Conservation (phyloP, 2,113 vertebrate genomes). For the Oreochromis niloticus region DNA sequence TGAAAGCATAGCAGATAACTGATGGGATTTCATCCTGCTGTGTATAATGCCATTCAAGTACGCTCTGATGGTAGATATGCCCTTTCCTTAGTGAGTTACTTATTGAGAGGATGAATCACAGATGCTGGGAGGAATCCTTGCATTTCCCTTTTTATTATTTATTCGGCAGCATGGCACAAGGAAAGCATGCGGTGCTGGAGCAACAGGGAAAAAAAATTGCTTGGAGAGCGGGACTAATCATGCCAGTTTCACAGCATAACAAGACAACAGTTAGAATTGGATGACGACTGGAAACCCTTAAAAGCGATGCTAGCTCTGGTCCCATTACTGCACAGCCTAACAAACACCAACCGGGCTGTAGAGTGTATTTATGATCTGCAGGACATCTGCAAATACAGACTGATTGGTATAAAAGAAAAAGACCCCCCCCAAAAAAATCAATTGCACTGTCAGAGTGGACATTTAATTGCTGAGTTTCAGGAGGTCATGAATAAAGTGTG, state of each 20-base stretch:
- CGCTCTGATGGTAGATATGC: conserved; percentile 13
- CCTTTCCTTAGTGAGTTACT: conserved; percentile 21
- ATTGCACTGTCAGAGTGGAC: conserved; percentile 14
- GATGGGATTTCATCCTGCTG: conserved; percentile 10
- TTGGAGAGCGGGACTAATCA: neutral
- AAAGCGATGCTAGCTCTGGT: neutral
- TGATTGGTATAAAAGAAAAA: neutral
- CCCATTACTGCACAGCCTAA: neutral
- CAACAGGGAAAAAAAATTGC: neutral
- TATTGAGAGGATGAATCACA: conserved; percentile 22
- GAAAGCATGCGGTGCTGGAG: neutral
- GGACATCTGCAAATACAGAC: conserved; percentile 3
- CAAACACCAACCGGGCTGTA: neutral
- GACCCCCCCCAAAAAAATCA: neutral
- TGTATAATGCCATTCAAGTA: neutral
- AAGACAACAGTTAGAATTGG: neutral
- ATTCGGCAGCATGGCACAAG: conserved; percentile 1
- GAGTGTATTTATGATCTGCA: neutral
- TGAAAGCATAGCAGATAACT: neutral
- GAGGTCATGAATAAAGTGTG: neutral
- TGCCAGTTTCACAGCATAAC: neutral
- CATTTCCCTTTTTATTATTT: conserved; percentile 39
- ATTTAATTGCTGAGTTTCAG: conserved; percentile 25
- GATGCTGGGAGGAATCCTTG: conserved; percentile 7
- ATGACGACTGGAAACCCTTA: conserved; percentile 1